Evolutionary conservation across 2,113 vertebrate genomes (phyloP), one percentile per base, ranked within the genome.

Genomic region (Hepsetus odoe): DNA sequence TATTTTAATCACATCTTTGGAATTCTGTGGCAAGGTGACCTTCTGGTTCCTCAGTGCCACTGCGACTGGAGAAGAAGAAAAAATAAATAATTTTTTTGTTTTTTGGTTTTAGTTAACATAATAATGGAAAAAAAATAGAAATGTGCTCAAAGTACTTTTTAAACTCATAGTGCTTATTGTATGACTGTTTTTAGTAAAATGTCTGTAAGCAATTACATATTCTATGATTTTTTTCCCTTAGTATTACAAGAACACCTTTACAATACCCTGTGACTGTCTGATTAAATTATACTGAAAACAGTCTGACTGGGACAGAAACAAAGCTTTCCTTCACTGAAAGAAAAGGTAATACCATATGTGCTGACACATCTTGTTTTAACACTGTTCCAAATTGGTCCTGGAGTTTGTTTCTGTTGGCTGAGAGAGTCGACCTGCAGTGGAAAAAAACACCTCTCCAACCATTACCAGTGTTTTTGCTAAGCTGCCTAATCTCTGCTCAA

Each of bases 21-120:
- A 82, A 0, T 80, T 87, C 7, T 88, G 84, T 2, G 91, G 88
- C 24, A 98, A 74, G 33, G 84, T 72, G 67, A 98, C 94, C 86
- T 98, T 98, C 87, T 97, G 97, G 90, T 98, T 99, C 90, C 95
- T 95, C 89, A 99, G 89, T 3, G 95, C 94, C 72, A 98, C 96
- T 0, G 96, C 95, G 22, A 99, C 98, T 99, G 53, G 1, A 76
- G 33, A 51, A 35, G 55, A n/a, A 77, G 79, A 77, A 72, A 0
- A 80, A 33, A 4, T 87, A 61, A 38, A 59, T 18, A 59, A 44
- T 24, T 51, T 33, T 26, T 55, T 35, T 51, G 26, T 24, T 10
- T 44, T 33, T 53, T 0, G 0, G 2, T 9, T 22, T 67, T 30
- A 53, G 42, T 2, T 62, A 40, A 35, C 38, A 16, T 68, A 30